Conservation (phyloP, 2,888 invertebrate genomes). For the Stenurella melanura region DNA sequence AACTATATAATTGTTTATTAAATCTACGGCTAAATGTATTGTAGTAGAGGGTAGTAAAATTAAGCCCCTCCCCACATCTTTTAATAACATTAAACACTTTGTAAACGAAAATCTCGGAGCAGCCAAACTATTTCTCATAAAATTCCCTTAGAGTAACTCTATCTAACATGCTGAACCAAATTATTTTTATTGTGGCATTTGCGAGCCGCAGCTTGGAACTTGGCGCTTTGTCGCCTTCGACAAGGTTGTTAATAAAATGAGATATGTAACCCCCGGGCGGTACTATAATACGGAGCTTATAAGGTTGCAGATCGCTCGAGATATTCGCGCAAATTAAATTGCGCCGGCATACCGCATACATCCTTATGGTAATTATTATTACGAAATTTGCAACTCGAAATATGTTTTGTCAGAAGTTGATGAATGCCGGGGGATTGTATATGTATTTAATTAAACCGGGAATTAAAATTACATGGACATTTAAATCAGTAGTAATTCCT, state of each 20-base stretch:
- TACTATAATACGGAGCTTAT: slow-evolving; percentile 22
- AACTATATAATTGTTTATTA: no score
- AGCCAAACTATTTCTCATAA: neutral
- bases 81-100: neutral
- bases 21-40: no score
- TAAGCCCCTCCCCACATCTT: no score
- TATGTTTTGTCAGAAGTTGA: slow-evolving; percentile 9
- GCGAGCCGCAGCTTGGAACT: neutral
- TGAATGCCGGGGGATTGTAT: neutral
- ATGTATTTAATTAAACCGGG: neutral
- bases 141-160: neutral
- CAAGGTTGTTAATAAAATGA: slow-evolving; percentile 38
- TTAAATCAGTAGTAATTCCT: neutral
- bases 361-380: slow-evolving; percentile 14
- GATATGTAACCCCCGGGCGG: slow-evolving; percentile 32
- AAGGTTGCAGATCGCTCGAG: slow-evolving; percentile 31
- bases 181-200: slow-evolving; percentile 15
- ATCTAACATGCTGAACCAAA: neutral
- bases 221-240: slow-evolving; percentile 26
- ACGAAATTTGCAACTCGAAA: slow-evolving; percentile 10
- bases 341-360: slow-evolving; percentile 10
- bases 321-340: slow-evolving; percentile 38
- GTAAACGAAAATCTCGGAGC: neutral
- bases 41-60: no score
- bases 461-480: slow-evolving; percentile 7